Conservation (phyloP, 2,113 vertebrate species). For the Oncorhynchus gorbuscha region DNA sequence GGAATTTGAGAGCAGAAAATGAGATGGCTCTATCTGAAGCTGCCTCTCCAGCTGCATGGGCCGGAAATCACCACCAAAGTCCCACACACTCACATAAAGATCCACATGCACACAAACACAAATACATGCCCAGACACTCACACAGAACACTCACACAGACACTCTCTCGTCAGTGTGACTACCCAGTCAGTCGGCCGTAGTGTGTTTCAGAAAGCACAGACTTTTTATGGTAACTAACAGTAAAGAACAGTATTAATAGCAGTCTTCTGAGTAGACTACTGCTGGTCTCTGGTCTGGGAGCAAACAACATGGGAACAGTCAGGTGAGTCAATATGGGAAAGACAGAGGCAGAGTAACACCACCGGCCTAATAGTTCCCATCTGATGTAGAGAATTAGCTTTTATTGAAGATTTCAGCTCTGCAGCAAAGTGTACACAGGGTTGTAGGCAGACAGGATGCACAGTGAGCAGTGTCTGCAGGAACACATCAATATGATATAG, state of each 20-base stretch:
- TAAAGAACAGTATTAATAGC: constrained; percentile 65
- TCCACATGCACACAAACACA: neutral
- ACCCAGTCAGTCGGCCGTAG: constrained; percentile 46
- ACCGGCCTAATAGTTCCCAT: constrained; percentile 40
- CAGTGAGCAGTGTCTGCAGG: neutral
- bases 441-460: neutral
- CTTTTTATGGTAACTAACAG: constrained; percentile 41
- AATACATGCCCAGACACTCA: no score
- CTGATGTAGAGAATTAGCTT: neutral
- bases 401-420: neutral
- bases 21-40: constrained; percentile 67
- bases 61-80: constrained; percentile 50
- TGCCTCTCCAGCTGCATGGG: constrained; percentile 66
- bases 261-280: constrained; percentile 39
- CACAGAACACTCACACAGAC: neutral
- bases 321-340: constrained; percentile 66
- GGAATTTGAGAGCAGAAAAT: constrained; percentile 80
- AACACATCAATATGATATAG: no score
- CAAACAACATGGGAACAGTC: constrained; percentile 57
- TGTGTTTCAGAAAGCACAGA: constrained; percentile 44
- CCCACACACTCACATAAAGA: neutral
- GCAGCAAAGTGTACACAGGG: neutral
- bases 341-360: constrained; percentile 14
- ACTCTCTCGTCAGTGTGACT: constrained; percentile 39
- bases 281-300: constrained; percentile 35